Conservation (phyloP, 2,797 vertebrate species). For the Triplophysa yarkandensis region DNA sequence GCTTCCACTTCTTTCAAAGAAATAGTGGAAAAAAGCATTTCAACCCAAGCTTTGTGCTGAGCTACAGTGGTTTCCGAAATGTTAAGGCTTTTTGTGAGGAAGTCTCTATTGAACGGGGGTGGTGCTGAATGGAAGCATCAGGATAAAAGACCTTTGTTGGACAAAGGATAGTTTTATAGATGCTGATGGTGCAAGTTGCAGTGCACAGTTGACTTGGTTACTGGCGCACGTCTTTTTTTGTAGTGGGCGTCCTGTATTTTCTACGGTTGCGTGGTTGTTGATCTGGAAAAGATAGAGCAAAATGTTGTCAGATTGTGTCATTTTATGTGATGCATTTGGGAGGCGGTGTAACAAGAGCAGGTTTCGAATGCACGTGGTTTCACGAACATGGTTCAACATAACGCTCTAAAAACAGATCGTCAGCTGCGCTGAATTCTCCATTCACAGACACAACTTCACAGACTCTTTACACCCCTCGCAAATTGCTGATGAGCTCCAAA, state of each 20-base stretch:
- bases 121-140: slow-evolving; percentile 54
- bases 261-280: no score
- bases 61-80: slow-evolving; percentile 46
- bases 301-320: slow-evolving; percentile 32
- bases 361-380: slow-evolving; percentile 62
- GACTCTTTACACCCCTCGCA: slow-evolving; percentile 28
- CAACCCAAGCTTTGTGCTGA: slow-evolving; percentile 44
- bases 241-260: background rate
- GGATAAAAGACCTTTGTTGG: slow-evolving; percentile 57
- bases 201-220: slow-evolving; percentile 55
- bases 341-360: slow-evolving; percentile 70
- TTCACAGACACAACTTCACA: slow-evolving; percentile 33
- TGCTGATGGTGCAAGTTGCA: slow-evolving; percentile 57
- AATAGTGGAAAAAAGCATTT: slow-evolving; percentile 31
- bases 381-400: slow-evolving; percentile 64
- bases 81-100: slow-evolving; percentile 56
- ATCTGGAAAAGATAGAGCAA: slow-evolving; percentile 35
- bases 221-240: slow-evolving; percentile 32
- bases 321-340: slow-evolving; percentile 45
- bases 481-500: slow-evolving; percentile 49
- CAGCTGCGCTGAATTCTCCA: slow-evolving; percentile 67
- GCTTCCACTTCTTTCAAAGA: slow-evolving; percentile 7
- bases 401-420: slow-evolving; percentile 74
- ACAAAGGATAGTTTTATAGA: slow-evolving; percentile 59
- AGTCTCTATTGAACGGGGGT: slow-evolving; percentile 54